Conservation (phyloP, 2,888 invertebrate species). For the Bellardia pandia region DNA sequence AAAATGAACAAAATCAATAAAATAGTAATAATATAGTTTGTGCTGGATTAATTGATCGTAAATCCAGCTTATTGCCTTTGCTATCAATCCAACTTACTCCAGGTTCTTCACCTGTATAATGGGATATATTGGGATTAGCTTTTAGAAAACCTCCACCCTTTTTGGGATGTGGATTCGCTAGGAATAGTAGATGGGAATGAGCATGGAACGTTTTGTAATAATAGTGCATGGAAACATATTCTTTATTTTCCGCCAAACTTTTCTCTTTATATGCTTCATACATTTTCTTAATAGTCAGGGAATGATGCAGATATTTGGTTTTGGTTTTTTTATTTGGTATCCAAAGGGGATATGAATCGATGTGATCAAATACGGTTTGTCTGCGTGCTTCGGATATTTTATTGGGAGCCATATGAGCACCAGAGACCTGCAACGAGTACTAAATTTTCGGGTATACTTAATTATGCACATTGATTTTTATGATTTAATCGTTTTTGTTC, state of each 20-base stretch:
- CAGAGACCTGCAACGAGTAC: too few species aligned
- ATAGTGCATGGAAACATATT: conserved; percentile 59
- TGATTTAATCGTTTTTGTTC: too few species aligned
- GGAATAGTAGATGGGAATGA: conserved; percentile 71
- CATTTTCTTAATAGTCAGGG: conserved; percentile 73
- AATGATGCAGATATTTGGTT: conserved; percentile 73
- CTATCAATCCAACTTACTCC: conserved; percentile 72
- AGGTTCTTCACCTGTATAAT: conserved; percentile 73
- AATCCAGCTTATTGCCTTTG: conserved; percentile 58
- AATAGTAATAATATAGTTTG: too few species aligned
- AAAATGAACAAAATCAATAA: too few species aligned
- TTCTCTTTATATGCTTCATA: conserved; percentile 72
- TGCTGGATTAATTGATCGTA: conserved; percentile 34
- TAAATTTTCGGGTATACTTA: too few species aligned
- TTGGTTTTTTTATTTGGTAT: conserved; percentile 73
- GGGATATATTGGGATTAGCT: conserved; percentile 72
- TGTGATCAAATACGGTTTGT: conserved; percentile 69
- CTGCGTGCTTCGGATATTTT: conserved; percentile 70
- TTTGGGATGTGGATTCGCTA: conserved; percentile 49
- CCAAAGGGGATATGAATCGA: conserved; percentile 75
- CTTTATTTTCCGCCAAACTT: conserved; percentile 55
- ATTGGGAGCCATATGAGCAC: conserved; percentile 58
- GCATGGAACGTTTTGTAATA: conserved; percentile 73
- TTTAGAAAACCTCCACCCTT: conserved; percentile 50
- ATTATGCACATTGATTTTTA: too few species aligned